Percentiles rank a stretch among this genome's conserved stretches.
phyloP scores from a whole-genome alignment of 2,113 vertebrate species.

The Lycocorax pyrrhopterus region DNA sequence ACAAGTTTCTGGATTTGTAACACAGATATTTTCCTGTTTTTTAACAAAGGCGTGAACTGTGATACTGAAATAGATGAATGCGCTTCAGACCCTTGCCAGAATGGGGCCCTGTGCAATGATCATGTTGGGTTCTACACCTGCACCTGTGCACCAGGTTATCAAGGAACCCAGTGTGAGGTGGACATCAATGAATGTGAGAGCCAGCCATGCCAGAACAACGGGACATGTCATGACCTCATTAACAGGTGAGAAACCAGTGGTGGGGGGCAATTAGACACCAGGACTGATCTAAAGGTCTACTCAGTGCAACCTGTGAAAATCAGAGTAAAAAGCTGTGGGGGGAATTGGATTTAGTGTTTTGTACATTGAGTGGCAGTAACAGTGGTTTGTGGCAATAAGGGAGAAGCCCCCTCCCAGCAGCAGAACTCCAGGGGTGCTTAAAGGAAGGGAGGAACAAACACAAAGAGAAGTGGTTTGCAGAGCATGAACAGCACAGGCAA shows the following conservation, averaged over 20 bases:
- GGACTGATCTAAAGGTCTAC: background rate
- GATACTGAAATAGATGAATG: slow-evolving; percentile 91
- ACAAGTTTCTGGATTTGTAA: background rate
- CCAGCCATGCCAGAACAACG: slow-evolving; percentile 80
- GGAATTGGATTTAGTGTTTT: background rate
- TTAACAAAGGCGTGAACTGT: slow-evolving; percentile 83
- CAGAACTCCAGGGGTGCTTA: background rate
- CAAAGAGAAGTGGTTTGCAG: background rate
- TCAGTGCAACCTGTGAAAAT: background rate
- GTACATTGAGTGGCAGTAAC: background rate
- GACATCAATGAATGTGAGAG: slow-evolving; percentile 88
- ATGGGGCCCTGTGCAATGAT: slow-evolving; percentile 84
- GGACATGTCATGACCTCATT: slow-evolving; percentile 79
- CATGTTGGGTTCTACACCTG: slow-evolving; percentile 84
- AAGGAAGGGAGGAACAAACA: background rate
- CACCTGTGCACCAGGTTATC: slow-evolving; percentile 80
- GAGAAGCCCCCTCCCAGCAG: background rate
- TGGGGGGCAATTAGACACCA: background rate
- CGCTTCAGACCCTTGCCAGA: slow-evolving; percentile 81
- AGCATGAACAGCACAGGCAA: background rate
- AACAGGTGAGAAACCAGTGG: slow-evolving; percentile 75
- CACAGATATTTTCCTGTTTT: background rate
- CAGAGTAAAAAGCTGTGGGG: background rate
- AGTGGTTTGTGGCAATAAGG: background rate
- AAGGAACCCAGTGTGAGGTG: slow-evolving; percentile 81